Evolutionary conservation across 2,888 invertebrate genomes (phyloP).

Genomic region (Drosophila algonquin): DNA sequence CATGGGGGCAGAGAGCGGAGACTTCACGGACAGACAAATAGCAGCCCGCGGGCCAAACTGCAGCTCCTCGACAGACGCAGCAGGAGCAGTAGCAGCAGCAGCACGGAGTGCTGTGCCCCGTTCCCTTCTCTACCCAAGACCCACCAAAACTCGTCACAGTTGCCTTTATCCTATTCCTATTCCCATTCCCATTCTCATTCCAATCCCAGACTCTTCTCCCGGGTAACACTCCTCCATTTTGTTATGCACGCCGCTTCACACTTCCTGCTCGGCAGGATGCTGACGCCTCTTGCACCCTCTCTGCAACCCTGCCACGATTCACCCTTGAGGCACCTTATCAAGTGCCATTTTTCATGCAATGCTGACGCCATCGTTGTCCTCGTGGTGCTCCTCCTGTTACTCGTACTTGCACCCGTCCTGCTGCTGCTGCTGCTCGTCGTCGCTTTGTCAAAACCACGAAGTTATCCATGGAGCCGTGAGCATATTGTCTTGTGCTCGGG

Average conservation of each 20-base stretch:
- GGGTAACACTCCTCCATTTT: conserved; percentile 41
- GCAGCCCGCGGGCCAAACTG: conserved; percentile 61
- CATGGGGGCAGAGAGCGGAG: not conserved
- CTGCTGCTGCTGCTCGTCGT: conserved; percentile 43
- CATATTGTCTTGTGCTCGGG: conserved; percentile 46
- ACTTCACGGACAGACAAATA: conserved; percentile 56
- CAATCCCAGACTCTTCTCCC: conserved; percentile 7
- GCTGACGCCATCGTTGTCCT: conserved; percentile 44
- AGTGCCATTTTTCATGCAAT: conserved; percentile 78
- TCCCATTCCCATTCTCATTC: too few species aligned
- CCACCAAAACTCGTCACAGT: not conserved
- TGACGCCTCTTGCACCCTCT: not conserved
- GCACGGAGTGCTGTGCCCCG: not conserved
- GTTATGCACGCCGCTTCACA: conserved; percentile 66
- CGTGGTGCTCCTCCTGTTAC: not conserved
- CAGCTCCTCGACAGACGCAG: not conserved
- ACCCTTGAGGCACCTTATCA: conserved; percentile 59
- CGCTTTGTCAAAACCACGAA: conserved; percentile 69
- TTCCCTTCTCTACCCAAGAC: not conserved
- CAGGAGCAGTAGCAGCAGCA: too few species aligned
- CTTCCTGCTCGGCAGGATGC: conserved; percentile 72
- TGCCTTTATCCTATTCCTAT: not conserved
- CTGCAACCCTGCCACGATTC: not conserved
- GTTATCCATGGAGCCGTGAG: conserved; percentile 60
- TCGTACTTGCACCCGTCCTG: not conserved